These are phyloP conservation scores for Plebejus anna DNA, from an alignment of 2,888 invertebrate genomes.

Conservation along the genomic window DNA sequence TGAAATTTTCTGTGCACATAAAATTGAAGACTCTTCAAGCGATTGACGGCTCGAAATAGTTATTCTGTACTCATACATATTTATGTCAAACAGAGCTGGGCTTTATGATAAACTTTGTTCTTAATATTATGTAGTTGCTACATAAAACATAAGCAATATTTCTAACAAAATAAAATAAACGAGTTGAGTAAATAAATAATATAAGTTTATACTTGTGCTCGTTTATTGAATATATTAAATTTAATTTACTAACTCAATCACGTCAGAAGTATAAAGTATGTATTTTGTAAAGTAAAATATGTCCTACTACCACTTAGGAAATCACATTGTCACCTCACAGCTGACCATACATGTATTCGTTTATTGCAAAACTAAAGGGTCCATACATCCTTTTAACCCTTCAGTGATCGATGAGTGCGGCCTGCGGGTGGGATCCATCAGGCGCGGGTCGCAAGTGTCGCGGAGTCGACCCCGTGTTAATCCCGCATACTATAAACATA, in stretches of 20 bases:
- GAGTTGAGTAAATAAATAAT: background rate
- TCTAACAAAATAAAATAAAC: background rate
- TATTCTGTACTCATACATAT: background rate
- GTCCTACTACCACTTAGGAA: background rate
- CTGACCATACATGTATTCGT: background rate
- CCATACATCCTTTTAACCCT: background rate
- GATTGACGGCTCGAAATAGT: conserved; percentile 16
- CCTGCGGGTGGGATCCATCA: background rate
- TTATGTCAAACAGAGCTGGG: background rate
- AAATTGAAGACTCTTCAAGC: conserved; percentile 3
- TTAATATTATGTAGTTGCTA: background rate
- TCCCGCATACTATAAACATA: background rate
- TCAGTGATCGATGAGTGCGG: background rate
- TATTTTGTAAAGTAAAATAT: background rate
- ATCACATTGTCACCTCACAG: background rate
- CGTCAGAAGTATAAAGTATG: background rate
- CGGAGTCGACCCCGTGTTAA: background rate
- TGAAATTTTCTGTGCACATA: conserved; percentile 5
- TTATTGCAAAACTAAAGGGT: background rate
- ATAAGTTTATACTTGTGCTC: background rate
- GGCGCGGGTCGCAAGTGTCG: background rate
- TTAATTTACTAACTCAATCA: background rate
- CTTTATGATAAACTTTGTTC: background rate
- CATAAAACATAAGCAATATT: background rate
- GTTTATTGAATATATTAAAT: too few species aligned